These are phyloP conservation scores for Rissa tridactyla DNA, from an alignment of 2,113 vertebrate species.

Conservation along the genomic window DNA sequence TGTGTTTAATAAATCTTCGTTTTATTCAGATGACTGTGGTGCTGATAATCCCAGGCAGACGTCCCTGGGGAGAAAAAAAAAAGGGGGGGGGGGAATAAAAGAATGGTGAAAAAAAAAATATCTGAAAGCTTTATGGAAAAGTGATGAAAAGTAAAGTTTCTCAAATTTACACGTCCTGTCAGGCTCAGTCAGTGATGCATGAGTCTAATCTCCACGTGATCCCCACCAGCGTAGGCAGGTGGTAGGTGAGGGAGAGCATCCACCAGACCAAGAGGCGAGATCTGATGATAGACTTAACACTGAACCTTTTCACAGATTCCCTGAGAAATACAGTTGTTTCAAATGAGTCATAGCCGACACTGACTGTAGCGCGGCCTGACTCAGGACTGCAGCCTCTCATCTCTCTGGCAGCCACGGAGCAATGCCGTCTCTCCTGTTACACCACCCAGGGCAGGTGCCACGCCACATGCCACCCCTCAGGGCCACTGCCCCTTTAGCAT, in stretches of 20 bases:
- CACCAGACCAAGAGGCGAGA: background rate
- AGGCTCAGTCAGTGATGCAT: background rate
- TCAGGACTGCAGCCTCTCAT: background rate
- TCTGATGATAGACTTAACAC: background rate
- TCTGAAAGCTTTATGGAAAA: background rate
- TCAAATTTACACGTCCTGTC: background rate
- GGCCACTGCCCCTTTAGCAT: background rate
- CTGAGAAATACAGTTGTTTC: background rate
- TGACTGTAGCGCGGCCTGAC: background rate
- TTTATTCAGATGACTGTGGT: background rate
- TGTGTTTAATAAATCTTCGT: background rate
- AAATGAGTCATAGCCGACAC: background rate
- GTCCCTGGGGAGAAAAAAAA: background rate
- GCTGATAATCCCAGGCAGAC: background rate
- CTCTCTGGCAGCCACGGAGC: background rate
- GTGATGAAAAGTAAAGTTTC: background rate
- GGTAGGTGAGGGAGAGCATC: background rate
- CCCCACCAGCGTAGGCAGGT: fast-evolving
- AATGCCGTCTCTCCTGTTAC: background rate
- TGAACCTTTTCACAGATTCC: background rate
- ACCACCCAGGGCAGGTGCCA: background rate
- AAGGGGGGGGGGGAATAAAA: too few species aligned
- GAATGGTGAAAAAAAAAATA: too few species aligned
- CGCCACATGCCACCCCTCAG: background rate
- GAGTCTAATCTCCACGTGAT: background rate